Evolutionary conservation across 2,888 invertebrate species (phyloP).

Genomic region (Kuschelorhynchus macadamiae): DNA sequence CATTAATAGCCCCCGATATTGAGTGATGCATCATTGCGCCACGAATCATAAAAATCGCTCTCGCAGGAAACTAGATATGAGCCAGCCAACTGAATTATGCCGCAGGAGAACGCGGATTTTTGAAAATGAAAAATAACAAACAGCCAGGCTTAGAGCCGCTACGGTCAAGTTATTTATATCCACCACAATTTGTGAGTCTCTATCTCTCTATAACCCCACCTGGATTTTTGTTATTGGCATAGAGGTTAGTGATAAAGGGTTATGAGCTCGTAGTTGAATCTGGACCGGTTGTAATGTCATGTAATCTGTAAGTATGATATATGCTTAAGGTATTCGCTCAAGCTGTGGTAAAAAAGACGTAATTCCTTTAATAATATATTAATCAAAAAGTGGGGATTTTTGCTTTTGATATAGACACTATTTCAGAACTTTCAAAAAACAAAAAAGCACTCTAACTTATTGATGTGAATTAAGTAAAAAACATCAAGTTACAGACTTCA

Average conservation of each 20-base stretch:
- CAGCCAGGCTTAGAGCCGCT: conserved; percentile 67
- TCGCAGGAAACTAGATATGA: conserved; percentile 70
- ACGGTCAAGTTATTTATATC: conserved; percentile 45
- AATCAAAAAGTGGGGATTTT: too few relatives aligned
- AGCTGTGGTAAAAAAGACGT: too few relatives aligned
- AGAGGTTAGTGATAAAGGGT: conserved; percentile 26
- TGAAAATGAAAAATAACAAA: conserved; percentile 71
- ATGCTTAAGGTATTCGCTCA: too few relatives aligned
- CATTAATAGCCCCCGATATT: conserved; percentile 65
- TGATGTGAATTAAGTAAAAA: too few relatives aligned
- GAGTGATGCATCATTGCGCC: conserved; percentile 70
- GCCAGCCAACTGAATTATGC: conserved; percentile 66
- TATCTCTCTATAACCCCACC: conserved; percentile 32
- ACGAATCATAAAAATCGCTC: conserved; percentile 65
- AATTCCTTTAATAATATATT: too few relatives aligned
- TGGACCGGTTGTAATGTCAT: too few relatives aligned
- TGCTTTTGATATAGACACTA: too few relatives aligned
- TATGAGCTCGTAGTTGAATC: conserved; percentile 10
- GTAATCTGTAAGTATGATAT: too few relatives aligned
- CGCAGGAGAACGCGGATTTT: conserved; percentile 66
- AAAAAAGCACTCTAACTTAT: too few relatives aligned
- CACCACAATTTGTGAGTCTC: conserved; percentile 36
- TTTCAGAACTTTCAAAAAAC: too few relatives aligned
- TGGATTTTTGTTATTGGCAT: conserved; percentile 37
- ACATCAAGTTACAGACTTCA: too few relatives aligned